Conservation (phyloP, 2,113 vertebrate species). For the Penelope pileata region DNA sequence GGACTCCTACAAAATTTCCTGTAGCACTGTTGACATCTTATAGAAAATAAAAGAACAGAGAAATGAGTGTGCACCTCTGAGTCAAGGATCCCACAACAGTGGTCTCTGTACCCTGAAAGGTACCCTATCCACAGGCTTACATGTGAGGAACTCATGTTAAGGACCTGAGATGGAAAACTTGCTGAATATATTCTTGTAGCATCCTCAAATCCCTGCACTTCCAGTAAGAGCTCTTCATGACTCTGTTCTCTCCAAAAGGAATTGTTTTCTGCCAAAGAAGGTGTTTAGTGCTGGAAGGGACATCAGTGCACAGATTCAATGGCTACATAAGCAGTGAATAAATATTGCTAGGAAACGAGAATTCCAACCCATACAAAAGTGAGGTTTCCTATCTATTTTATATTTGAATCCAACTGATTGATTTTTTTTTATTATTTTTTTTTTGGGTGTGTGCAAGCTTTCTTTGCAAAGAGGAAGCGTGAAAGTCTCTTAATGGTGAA, state of each 20-base stretch:
- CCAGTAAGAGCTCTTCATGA: not conserved
- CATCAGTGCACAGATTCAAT: not conserved
- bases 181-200: not conserved
- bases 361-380: not conserved
- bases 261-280: not conserved
- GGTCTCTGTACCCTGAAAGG: not conserved
- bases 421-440: fast-evolving
- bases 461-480: not conserved
- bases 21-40: not conserved
- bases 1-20: not conserved
- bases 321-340: not conserved
- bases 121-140: not conserved
- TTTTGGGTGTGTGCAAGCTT: too few relatives aligned
- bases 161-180: not conserved
- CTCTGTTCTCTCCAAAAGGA: not conserved
- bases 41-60: not conserved
- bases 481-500: not conserved
- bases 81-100: not conserved
- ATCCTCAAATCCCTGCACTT: not conserved
- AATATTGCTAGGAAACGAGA: not conserved
- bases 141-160: not conserved
- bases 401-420: not conserved
- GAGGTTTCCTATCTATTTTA: not conserved
- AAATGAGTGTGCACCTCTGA: not conserved
- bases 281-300: not conserved